phyloP scores from a whole-genome alignment of 2,888 invertebrate genomes.

The Lepidocyrtoides sp. region DNA sequence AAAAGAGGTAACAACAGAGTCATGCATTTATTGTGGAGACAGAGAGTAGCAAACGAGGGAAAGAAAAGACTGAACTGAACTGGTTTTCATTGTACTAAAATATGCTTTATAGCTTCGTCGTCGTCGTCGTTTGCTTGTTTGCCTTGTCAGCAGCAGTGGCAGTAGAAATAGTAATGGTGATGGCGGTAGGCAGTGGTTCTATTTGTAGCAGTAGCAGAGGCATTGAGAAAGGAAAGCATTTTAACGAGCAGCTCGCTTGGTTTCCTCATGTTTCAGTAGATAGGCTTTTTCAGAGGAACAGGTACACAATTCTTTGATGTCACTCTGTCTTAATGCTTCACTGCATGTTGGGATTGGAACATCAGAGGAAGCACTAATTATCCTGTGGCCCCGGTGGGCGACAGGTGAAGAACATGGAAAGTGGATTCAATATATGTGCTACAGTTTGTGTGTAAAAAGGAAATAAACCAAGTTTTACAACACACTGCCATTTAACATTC shows the following conservation, averaged over 20 bases:
- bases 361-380: slow-evolving; percentile 81
- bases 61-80: slow-evolving; percentile 35
- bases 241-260: slow-evolving; percentile 77
- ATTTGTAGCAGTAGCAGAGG: slow-evolving; percentile 34
- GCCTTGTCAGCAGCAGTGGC: slow-evolving; percentile 74
- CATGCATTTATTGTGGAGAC: slow-evolving; percentile 36
- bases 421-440: slow-evolving; percentile 75
- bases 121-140: slow-evolving; percentile 74
- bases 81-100: slow-evolving; percentile 41
- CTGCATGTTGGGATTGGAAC: slow-evolving; percentile 80
- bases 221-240: slow-evolving; percentile 71
- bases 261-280: slow-evolving; percentile 78
- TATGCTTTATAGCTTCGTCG: slow-evolving; percentile 66
- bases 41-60: not conserved
- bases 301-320: slow-evolving; percentile 81
- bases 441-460: slow-evolving; percentile 65
- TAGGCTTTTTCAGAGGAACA: slow-evolving; percentile 65
- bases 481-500: slow-evolving; percentile 76
- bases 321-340: slow-evolving; percentile 80
- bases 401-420: slow-evolving; percentile 82
- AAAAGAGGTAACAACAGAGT: slow-evolving; percentile 27
- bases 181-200: not conserved
- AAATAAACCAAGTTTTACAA: slow-evolving; percentile 77
- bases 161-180: not conserved
- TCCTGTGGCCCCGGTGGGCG: slow-evolving; percentile 81